These are phyloP conservation scores for Rugalucina vietnamica DNA, from an alignment of 2,888 invertebrate species.

Conservation along the genomic window DNA sequence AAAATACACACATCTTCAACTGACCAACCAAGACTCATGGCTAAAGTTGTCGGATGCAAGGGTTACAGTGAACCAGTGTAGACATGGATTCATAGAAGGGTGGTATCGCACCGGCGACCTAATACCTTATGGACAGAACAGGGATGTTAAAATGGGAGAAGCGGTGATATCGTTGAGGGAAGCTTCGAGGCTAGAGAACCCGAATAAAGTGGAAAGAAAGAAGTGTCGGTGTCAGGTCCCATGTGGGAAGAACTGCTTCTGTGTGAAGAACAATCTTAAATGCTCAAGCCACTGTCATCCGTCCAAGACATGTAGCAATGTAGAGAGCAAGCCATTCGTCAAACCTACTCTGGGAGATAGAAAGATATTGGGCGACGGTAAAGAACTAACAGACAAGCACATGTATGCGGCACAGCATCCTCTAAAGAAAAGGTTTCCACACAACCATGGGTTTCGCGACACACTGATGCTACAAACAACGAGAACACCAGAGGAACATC, in stretches of 20 bases:
- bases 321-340: background rate
- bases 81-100: background rate
- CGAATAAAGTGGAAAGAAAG: background rate
- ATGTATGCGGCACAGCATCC: background rate
- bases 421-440: background rate
- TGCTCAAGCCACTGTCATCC: constrained; percentile 16
- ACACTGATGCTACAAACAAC: background rate
- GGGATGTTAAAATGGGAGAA: background rate
- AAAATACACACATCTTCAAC: background rate
- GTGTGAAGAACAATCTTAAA: background rate
- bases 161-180: background rate
- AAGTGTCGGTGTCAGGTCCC: constrained; percentile 8
- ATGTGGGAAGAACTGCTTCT: constrained; percentile 9
- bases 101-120: background rate
- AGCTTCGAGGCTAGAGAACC: background rate
- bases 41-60: background rate
- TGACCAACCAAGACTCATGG: background rate
- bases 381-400: constrained; percentile 14
- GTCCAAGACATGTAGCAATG: background rate
- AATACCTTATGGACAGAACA: background rate
- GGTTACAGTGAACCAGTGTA: background rate
- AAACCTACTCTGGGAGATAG: background rate
- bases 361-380: background rate
- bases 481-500: background rate
- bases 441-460: background rate